These are phyloP conservation scores for Sebastes paucispinis DNA, from an alignment of 2,797 vertebrate genomes.

Conservation along the genomic window DNA sequence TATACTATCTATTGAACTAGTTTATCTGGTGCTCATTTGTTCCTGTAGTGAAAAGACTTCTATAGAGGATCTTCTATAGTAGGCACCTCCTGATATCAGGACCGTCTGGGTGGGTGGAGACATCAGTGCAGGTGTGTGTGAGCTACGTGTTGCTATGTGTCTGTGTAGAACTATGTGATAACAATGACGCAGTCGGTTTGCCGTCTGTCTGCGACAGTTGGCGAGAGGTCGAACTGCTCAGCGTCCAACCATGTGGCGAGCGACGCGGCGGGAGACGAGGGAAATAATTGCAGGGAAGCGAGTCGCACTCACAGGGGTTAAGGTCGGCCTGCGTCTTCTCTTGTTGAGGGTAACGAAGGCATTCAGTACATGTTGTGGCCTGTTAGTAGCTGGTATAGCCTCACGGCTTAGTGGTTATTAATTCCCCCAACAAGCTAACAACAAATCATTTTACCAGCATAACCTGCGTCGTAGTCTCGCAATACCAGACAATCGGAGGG, in stretches of 20 bases:
- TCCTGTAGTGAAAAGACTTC: slow-evolving; percentile 87
- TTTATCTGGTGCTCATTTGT: slow-evolving; percentile 8
- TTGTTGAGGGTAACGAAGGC: not conserved
- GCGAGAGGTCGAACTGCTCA: not conserved
- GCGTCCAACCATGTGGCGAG: not conserved
- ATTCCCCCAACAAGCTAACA: not conserved
- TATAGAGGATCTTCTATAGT: slow-evolving; percentile 87
- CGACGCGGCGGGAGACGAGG: not conserved
- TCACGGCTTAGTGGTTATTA: not conserved
- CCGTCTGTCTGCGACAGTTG: not conserved
- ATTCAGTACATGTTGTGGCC: not conserved
- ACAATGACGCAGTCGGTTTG: not conserved
- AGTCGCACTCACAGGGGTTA: not conserved
- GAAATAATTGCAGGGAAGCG: not conserved
- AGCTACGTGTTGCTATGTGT: not conserved
- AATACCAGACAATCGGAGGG: not conserved
- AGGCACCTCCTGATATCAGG: slow-evolving; percentile 82
- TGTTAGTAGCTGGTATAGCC: no score
- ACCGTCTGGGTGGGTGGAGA: slow-evolving; percentile 33
- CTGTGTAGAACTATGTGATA: not conserved
- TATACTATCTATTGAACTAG: not conserved
- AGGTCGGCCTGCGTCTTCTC: not conserved
- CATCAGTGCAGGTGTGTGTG: slow-evolving; percentile 12
- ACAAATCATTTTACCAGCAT: not conserved
- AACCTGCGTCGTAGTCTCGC: no score